Conservation (phyloP, 2,797 vertebrate species). For the Lophius americanus region DNA sequence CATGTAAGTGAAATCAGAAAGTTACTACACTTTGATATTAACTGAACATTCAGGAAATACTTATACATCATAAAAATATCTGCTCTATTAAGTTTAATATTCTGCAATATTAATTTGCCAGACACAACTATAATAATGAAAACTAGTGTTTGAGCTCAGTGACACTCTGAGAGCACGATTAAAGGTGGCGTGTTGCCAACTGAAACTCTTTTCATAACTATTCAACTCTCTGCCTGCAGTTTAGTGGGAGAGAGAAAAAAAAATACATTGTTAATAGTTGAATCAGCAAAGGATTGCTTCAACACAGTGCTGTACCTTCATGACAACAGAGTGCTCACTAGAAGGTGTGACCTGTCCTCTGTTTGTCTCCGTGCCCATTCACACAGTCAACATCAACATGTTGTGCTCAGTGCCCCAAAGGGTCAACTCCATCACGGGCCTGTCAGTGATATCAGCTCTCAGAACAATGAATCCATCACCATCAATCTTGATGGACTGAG, state of each 20-base stretch:
- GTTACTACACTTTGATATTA: not conserved
- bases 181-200: conserved; percentile 4
- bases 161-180: not conserved
- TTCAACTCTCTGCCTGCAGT: conserved; percentile 8
- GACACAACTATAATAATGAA: not conserved
- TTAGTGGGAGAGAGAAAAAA: not conserved
- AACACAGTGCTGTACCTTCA: conserved; percentile 26
- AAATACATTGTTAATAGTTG: conserved; percentile 2
- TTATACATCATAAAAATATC: not conserved
- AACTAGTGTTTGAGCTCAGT: not conserved
- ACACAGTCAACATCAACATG: conserved; percentile 39
- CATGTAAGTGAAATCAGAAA: not conserved
- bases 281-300: conserved; percentile 43
- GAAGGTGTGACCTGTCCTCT: conserved; percentile 45
- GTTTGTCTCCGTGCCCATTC: conserved; percentile 41
- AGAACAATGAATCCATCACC: conserved; percentile 64
- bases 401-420: conserved; percentile 31
- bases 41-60: not conserved
- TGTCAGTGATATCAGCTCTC: conserved; percentile 57
- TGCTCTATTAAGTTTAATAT: not conserved
- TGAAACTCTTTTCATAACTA: conserved; percentile 17
- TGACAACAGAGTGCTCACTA: conserved; percentile 54
- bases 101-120: not conserved
- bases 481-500: conserved; percentile 57
- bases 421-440: conserved; percentile 28